These are phyloP conservation scores for Cyclargus thomasi DNA, from an alignment of 1,140 invertebrate species.

Conservation along the genomic window DNA sequence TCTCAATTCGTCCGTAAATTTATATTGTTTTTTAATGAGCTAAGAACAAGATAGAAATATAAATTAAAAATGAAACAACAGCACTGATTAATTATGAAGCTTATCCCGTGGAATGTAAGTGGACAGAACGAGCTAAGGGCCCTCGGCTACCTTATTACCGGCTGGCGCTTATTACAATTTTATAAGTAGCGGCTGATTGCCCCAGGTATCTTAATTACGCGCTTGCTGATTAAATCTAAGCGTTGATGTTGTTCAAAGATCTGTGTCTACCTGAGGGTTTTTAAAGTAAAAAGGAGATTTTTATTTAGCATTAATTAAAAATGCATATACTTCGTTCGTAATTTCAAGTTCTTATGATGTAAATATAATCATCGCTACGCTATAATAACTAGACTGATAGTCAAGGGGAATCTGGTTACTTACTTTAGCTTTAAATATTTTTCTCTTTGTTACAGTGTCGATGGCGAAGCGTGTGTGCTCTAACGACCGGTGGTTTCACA, in stretches of 20 bases:
- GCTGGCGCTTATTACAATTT: background rate
- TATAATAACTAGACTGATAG: too few species aligned
- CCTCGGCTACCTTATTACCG: slow-evolving; percentile 5
- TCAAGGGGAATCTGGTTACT: background rate
- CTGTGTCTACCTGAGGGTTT: background rate
- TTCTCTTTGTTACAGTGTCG: slow-evolving; percentile 78
- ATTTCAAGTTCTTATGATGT: background rate
- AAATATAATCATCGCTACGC: background rate
- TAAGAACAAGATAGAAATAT: background rate
- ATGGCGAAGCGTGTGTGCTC: slow-evolving; percentile 78
- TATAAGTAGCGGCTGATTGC: slow-evolving; percentile 6
- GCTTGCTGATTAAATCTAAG: background rate
- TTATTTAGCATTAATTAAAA: too few species aligned
- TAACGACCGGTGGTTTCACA: slow-evolving; percentile 76
- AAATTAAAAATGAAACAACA: background rate
- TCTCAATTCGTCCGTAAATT: too few species aligned
- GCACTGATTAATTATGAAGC: slow-evolving; percentile 6
- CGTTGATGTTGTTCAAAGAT: background rate
- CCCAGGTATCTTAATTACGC: slow-evolving; percentile 6
- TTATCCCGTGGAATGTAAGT: slow-evolving; percentile 9
- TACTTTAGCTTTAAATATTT: background rate
- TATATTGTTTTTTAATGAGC: background rate
- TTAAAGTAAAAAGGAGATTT: too few species aligned
- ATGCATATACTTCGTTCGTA: background rate
- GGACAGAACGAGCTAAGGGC: background rate